Percentiles rank a stretch among this genome's conserved stretches.
Conservation (phyloP, 2,797 vertebrate genomes). For the Poecilia wingei region DNA sequence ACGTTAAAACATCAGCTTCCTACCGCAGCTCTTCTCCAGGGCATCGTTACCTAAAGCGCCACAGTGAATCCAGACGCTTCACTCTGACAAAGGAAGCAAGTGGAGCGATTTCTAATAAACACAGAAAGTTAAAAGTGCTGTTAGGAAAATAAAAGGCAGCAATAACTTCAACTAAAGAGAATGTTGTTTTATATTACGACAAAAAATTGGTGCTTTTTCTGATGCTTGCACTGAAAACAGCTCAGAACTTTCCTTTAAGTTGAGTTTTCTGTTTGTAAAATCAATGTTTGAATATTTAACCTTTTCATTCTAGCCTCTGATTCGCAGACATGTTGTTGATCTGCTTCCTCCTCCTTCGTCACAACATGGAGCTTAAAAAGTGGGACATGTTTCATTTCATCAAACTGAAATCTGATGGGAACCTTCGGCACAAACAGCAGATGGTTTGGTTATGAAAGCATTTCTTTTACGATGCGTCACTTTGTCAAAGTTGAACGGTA, state of each 20-base stretch:
- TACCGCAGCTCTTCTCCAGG: neutral
- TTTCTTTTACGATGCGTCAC: slow-evolving; percentile 7
- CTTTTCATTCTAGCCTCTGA: slow-evolving; percentile 2
- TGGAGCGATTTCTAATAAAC: slow-evolving; percentile 20
- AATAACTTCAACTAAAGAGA: neutral
- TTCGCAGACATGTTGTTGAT: slow-evolving; percentile 6
- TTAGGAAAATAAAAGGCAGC: slow-evolving; percentile 3
- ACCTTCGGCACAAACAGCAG: slow-evolving; percentile 3
- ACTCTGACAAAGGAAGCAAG: slow-evolving; percentile 19
- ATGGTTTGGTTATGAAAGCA: slow-evolving; percentile 11
- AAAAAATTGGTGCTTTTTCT: neutral
- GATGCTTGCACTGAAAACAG: neutral
- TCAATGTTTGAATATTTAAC: neutral
- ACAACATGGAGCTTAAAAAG: slow-evolving; percentile 23
- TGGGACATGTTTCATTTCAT: slow-evolving; percentile 41
- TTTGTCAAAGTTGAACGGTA: slow-evolving; percentile 46
- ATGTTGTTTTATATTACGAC: neutral
- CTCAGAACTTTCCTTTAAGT: neutral
- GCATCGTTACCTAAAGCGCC: slow-evolving; percentile 52
- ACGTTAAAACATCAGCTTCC: slow-evolving; percentile 14
- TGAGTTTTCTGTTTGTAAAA: slow-evolving; percentile 3
- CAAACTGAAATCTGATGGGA: slow-evolving; percentile 24
- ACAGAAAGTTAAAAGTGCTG: neutral
- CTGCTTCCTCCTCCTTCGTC: slow-evolving; percentile 9
- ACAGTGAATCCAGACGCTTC: slow-evolving; percentile 39